Percentiles rank a stretch among this genome's conserved stretches.
phyloP scores from a whole-genome alignment of 2,888 invertebrate genomes.

The Bedellia somnulentella region DNA sequence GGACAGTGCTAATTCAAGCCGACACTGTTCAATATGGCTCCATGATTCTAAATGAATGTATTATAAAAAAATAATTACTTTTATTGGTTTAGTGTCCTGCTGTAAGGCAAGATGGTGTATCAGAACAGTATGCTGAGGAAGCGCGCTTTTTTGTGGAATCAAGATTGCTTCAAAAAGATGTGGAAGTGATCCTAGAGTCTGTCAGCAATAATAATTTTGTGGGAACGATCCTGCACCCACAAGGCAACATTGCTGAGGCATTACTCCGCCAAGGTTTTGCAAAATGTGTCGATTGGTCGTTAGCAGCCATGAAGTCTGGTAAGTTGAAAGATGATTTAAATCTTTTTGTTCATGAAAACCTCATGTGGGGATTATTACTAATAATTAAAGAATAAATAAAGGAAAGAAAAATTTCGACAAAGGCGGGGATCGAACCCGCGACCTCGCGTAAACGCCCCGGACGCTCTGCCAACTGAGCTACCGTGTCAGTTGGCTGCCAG shows the following conservation, averaged over 20 bases:
- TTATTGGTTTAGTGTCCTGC: constrained; percentile 65
- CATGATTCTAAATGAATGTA: too few relatives aligned
- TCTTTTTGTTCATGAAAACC: too few relatives aligned
- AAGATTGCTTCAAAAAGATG: constrained; percentile 86
- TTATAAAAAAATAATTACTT: too few relatives aligned
- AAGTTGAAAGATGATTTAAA: background rate
- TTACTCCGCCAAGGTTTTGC: constrained; percentile 90
- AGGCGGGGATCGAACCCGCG: too few relatives aligned
- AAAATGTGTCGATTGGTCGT: constrained; percentile 67
- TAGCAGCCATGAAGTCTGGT: constrained; percentile 51
- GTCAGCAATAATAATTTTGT: constrained; percentile 92
- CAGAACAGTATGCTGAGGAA: constrained; percentile 79
- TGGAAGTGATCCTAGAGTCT: constrained; percentile 88
- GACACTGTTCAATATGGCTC: too few relatives aligned
- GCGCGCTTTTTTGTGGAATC: constrained; percentile 93
- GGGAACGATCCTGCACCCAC: constrained; percentile 91
- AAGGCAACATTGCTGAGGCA: constrained; percentile 91
- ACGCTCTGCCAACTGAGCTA: too few relatives aligned
- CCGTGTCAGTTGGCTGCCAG: too few relatives aligned
- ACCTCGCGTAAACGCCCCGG: too few relatives aligned
- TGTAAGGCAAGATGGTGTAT: constrained; percentile 73
- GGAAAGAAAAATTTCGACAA: too few relatives aligned
- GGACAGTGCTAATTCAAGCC: too few relatives aligned
- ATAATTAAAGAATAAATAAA: too few relatives aligned
- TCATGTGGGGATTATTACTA: too few relatives aligned